phyloP scores from a whole-genome alignment of 2,888 invertebrate genomes.

The Ryuthela nishihirai region DNA sequence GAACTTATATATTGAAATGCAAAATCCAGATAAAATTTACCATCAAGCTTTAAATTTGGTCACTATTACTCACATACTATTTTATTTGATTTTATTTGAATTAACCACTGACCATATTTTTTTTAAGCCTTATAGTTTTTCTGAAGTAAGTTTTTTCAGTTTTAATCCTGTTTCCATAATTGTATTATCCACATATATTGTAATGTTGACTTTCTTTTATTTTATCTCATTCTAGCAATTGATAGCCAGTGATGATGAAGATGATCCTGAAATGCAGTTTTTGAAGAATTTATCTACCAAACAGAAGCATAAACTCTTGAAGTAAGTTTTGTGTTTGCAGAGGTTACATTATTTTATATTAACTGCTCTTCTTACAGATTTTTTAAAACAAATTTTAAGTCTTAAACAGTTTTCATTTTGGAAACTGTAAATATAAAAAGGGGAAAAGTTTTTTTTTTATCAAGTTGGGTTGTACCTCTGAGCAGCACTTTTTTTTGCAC shows the following conservation, averaged over 20 bases:
- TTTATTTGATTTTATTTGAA: too few species aligned
- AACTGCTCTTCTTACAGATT: neutral
- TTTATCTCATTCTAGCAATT: constrained; percentile 36
- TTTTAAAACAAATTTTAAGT: neutral
- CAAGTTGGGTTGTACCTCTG: too few species aligned
- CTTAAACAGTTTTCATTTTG: neutral
- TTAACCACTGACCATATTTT: too few species aligned
- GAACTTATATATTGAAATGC: too few species aligned
- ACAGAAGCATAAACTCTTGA: constrained; percentile 86
- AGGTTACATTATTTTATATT: neutral
- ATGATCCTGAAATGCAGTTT: constrained; percentile 67
- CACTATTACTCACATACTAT: too few species aligned
- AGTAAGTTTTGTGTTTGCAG: constrained; percentile 17
- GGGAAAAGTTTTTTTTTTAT: neutral
- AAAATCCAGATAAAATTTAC: too few species aligned
- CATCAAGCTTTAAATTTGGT: too few species aligned
- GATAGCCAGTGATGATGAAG: constrained; percentile 49
- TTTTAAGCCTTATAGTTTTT: too few species aligned
- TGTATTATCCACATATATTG: neutral
- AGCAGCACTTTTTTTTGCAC: too few species aligned
- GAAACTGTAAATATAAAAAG: neutral
- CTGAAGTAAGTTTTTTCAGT: too few species aligned
- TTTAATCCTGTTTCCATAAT: too few species aligned
- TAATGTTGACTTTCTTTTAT: constrained; percentile 6
- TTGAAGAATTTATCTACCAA: constrained; percentile 78